Base-by-base conservation (phyloP, 1,140 invertebrate species). In the Atta colombica region DNA sequence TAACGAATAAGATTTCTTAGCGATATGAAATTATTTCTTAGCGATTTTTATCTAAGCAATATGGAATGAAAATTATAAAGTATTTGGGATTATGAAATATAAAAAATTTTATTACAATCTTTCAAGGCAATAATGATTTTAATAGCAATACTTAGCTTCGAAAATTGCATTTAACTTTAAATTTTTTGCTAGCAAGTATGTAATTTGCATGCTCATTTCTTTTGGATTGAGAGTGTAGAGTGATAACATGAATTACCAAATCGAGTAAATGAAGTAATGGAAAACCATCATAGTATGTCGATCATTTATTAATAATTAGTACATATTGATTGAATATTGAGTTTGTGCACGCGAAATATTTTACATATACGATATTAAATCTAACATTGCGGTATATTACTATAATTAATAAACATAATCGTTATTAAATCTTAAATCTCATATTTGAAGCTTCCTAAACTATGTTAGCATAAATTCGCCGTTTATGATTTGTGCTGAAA, bases 401-500 rank as follows among this genome's bases (percentile, higher is more conserved):
- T n/a, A 2, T 3, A 65, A 35, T 65, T 65, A 65, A 65, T 65
- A 65, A 65, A 35, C 61, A 7, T 16, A 65, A 7, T 31, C 28
- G 2, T 45, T 12, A 45, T 45, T 45, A 45, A 45, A 10, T 45
- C 39, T 12, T 45, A 45, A 45, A 45, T 45, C 39, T 10, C 39
- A 45, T 18, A 65, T 35, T 65, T 65, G 28, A 35, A 65, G 31
- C 28, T 28, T 63, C 6, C 12, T 63, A 63, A 63, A 63, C 14
- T 65, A 16, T 14, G 28, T 65, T 65, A 65, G 61, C 28, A 35
- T 31, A 63, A 63, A 31, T 35, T 65, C 16, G 28, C 6, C 28
- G 28, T 18, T 65, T 65, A 16, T 31, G 61, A 65, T 65, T 65
- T 65, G 28, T 65, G 28, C 28, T 65, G 28, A 65, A 65, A 65